A percentile compares a stretch with the other conserved stretches of the same genome.
Evolutionary conservation across 2,888 invertebrate genomes (phyloP).

Genomic region (Eupithecia dodoneata): DNA sequence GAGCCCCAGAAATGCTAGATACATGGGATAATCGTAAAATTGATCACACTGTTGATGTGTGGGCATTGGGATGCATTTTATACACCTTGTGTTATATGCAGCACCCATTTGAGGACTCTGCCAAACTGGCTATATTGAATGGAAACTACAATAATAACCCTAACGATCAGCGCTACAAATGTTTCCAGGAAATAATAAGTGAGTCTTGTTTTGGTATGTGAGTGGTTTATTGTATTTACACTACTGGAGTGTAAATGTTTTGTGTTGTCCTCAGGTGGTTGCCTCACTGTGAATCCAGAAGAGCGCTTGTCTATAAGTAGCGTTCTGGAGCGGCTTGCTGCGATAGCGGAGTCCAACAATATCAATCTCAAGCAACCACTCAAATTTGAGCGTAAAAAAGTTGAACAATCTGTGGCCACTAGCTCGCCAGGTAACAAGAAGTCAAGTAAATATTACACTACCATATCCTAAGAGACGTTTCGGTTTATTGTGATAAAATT

Average conservation of each 20-base stretch:
- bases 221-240: neutral
- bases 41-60: slow-evolving; percentile 95
- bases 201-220: slow-evolving; percentile 65
- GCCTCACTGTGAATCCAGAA: slow-evolving; percentile 92
- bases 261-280: slow-evolving; percentile 85
- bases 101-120: slow-evolving; percentile 98
- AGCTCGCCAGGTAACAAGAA: slow-evolving; percentile 86
- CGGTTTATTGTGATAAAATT: slow-evolving; percentile 51
- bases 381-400: slow-evolving; percentile 86
- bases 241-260: slow-evolving; percentile 2
- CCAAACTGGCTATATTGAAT: slow-evolving; percentile 97
- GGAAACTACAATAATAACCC: slow-evolving; percentile 95
- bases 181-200: slow-evolving; percentile 96
- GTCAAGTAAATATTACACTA: slow-evolving; percentile 86
- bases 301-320: slow-evolving; percentile 91
- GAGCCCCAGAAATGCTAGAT: slow-evolving; percentile 99
- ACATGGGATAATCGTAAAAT: slow-evolving; percentile 98
- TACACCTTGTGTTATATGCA: slow-evolving; percentile 96
- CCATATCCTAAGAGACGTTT: slow-evolving; percentile 78
- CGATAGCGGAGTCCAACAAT: slow-evolving; percentile 93
- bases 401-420: slow-evolving; percentile 86
- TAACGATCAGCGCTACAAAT: slow-evolving; percentile 90
- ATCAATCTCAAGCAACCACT: slow-evolving; percentile 93
- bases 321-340: slow-evolving; percentile 93
- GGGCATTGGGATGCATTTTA: slow-evolving; percentile 98